Evolutionary conservation across 2,888 invertebrate genomes (phyloP).

Genomic region (Pegoplata infirma): DNA sequence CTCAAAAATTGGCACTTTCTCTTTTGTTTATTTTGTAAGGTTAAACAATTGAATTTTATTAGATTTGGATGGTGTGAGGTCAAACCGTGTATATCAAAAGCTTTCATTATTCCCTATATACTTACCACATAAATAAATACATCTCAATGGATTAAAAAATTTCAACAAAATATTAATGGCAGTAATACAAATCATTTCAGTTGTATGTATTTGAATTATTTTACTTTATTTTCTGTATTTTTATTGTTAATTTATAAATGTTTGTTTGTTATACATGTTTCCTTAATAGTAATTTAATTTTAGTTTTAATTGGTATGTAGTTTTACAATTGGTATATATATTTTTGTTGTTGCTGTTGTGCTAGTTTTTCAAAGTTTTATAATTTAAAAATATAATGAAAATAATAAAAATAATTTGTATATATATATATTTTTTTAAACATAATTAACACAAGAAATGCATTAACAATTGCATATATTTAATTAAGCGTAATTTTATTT

Average conservation of each 20-base stretch:
- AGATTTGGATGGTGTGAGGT: no score
- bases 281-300: background rate
- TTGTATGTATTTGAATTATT: background rate
- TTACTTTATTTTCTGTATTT: slow-evolving; percentile 13
- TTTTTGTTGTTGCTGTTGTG: background rate
- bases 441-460: no score
- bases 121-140: background rate
- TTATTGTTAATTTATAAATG: slow-evolving; percentile 44
- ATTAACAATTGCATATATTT: background rate
- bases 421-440: no score
- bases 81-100: no score
- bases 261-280: slow-evolving; percentile 35
- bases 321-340: background rate
- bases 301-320: background rate
- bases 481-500: background rate
- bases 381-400: background rate
- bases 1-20: no score
- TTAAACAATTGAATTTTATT: no score
- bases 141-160: background rate
- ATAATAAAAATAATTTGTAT: background rate
- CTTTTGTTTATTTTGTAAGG: no score
- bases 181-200: background rate
- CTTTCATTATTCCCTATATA: no score
- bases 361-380: background rate
- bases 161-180: background rate